Evolutionary conservation across 1,140 invertebrate species (phyloP).

Genomic region (Diorhabda sublineata): DNA sequence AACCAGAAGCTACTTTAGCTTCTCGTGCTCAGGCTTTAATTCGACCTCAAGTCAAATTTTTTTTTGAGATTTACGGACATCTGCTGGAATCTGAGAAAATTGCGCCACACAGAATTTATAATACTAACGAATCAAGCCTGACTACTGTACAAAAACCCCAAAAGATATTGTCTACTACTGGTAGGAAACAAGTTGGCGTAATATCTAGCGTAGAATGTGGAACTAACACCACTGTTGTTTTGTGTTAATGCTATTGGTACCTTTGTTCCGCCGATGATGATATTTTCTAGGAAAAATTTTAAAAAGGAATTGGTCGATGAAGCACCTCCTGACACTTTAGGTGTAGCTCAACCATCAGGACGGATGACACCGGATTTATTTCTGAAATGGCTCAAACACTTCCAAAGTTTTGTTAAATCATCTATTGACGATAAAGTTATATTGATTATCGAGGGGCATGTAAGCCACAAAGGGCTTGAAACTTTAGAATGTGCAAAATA

Average conservation of each 20-base stretch:
- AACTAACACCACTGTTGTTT: too few species aligned
- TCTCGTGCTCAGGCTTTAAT: not conserved
- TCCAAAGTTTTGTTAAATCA: slow-evolving; percentile 10
- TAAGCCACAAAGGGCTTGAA: slow-evolving; percentile 21
- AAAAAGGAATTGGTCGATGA: slow-evolving; percentile 30
- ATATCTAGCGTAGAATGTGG: slow-evolving; percentile 29
- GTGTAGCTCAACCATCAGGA: slow-evolving; percentile 38
- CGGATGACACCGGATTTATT: slow-evolving; percentile 42
- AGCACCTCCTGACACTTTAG: slow-evolving; percentile 45
- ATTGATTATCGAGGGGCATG: slow-evolving; percentile 14
- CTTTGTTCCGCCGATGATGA: slow-evolving; percentile 40
- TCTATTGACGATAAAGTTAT: too few species aligned
- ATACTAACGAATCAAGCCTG: slow-evolving; percentile 16
- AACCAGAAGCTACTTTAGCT: slow-evolving; percentile 31
- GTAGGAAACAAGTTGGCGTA: slow-evolving; percentile 37
- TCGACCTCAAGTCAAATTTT: slow-evolving; percentile 21
- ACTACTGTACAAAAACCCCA: slow-evolving; percentile 37
- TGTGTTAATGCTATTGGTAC: slow-evolving; percentile 41
- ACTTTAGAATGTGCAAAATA: slow-evolving; percentile 21
- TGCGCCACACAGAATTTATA: too few species aligned
- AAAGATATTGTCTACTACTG: slow-evolving; percentile 41
- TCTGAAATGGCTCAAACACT: slow-evolving; percentile 27
- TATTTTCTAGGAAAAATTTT: slow-evolving; percentile 42
- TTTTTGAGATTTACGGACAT: slow-evolving; percentile 11
- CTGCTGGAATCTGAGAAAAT: too few species aligned